Base-by-base conservation (phyloP, 2,797 vertebrate genomes). In the Sorex maritimensis region DNA sequence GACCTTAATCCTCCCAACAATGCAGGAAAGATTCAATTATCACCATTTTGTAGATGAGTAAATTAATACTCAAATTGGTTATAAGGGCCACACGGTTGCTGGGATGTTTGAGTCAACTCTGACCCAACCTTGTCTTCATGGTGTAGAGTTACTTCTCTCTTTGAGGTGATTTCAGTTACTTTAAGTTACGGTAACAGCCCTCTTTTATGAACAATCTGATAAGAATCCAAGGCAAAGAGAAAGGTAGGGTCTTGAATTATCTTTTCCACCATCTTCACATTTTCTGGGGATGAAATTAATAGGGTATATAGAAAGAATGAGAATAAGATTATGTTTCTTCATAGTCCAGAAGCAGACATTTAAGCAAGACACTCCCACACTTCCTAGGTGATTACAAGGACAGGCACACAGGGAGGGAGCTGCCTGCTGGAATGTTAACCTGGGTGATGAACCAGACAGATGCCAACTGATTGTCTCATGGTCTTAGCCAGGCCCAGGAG, bases 401-500 rank as follows among this genome's bases (percentile, higher is more conserved):
- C 77, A 96, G 55, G 75, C 63, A 69, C 38, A 94, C 38, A 86
- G 95, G 96, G 93, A 95, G 96, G 96, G 28, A 82, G 80, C 89
- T 24, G 1, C 24, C 26, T 80, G 55, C n/a, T 91, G 95, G 95
- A 96, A 97, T 94, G 94, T 10, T 87, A 87, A 5, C 46, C 77
- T 74, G 75, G 83, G 52, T 79, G 44, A 95, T 87, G 81, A 91
- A 69, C 78, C 86, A 41, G 17, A 74, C 17, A 92, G 86, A 97
- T 97, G 93, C 97, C 95, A 97, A 89, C 38, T 34, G 75, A 73
- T 73, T 97, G 94, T 84, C 86, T 97, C 97, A 97, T 30, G 46
- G 63, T 2, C n/a, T 74, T 85, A 82, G 67, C 44, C 93, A 95
- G 90, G 79, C 90, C 78, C 83, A 75, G 80, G 63, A 14, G 26